These are phyloP conservation scores for Acipenser ruthenus DNA, from an alignment of 2,797 vertebrate genomes.

Conservation along the genomic window DNA sequence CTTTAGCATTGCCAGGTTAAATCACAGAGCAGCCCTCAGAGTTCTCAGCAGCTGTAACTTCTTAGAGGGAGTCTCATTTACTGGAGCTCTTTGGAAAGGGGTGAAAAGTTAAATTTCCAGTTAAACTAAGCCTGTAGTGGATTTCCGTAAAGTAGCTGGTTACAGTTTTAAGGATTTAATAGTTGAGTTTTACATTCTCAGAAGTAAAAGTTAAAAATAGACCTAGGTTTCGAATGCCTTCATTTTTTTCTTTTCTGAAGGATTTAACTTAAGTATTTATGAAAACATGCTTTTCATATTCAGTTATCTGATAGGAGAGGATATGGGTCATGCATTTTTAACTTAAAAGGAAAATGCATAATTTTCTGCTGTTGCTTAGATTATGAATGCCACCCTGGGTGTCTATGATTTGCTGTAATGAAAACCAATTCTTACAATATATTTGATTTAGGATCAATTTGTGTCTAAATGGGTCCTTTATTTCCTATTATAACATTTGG, in stretches of 20 bases:
- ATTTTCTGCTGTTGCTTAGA: not conserved
- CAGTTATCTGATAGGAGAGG: not conserved
- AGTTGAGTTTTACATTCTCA: conserved; percentile 7
- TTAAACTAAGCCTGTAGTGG: conserved; percentile 15
- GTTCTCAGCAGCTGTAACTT: too few relatives aligned
- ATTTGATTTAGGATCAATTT: too few relatives aligned
- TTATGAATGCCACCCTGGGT: not conserved
- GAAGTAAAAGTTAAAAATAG: conserved; percentile 12
- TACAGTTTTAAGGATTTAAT: conserved; percentile 12
- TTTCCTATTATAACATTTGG: too few relatives aligned
- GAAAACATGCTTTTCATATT: not conserved
- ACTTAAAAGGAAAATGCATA: not conserved
- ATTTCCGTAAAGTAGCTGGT: conserved; percentile 12
- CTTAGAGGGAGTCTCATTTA: not conserved
- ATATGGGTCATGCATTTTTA: not conserved
- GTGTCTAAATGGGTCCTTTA: too few relatives aligned
- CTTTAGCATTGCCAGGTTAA: not conserved
- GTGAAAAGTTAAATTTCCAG: conserved; percentile 14
- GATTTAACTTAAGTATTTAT: not conserved
- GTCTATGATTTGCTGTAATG: not conserved
- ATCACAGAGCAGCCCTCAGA: not conserved
- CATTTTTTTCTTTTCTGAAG: conserved; percentile 6
- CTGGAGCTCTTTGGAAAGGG: conserved; percentile 9
- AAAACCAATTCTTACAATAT: not conserved
- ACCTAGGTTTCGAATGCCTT: conserved; percentile 1